Percentiles rank a stretch among this genome's conserved stretches.
Evolutionary conservation across 2,888 invertebrate genomes (phyloP).

Genomic region (Elaeidobius kamerunicus): DNA sequence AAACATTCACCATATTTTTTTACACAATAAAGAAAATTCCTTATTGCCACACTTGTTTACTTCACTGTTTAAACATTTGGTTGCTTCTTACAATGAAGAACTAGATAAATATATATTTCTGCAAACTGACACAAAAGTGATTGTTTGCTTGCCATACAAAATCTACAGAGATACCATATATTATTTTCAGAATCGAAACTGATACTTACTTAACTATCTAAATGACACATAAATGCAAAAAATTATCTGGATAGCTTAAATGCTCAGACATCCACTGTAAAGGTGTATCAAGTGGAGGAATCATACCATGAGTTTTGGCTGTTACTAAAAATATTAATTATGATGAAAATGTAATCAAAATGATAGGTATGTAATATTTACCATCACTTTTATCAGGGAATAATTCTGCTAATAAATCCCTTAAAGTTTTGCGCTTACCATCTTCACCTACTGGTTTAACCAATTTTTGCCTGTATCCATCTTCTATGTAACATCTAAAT

Average conservation of each 20-base stretch:
- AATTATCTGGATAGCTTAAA: constrained; percentile 97
- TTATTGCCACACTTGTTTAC: too few species aligned
- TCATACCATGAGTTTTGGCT: constrained; percentile 85
- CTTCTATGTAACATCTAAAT: constrained; percentile 74
- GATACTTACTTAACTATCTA: constrained; percentile 15
- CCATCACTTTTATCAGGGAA: constrained; percentile 59
- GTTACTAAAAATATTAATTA: constrained; percentile 55
- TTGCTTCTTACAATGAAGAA: too few species aligned
- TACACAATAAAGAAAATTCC: too few species aligned
- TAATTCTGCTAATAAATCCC: constrained; percentile 67
- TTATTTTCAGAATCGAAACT: too few species aligned
- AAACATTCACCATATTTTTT: too few species aligned
- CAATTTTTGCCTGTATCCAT: constrained; percentile 70
- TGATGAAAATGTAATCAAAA: neutral
- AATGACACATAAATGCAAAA: constrained; percentile 78
- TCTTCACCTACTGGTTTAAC: constrained; percentile 73
- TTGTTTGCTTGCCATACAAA: too few species aligned
- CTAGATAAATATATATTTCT: too few species aligned
- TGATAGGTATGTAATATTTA: constrained; percentile 34
- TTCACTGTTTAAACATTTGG: too few species aligned
- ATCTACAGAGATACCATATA: too few species aligned
- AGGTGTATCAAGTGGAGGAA: constrained; percentile 83
- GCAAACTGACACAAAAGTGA: too few species aligned
- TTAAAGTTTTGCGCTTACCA: constrained; percentile 68
- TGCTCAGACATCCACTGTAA: constrained; percentile 97